phyloP scores from a whole-genome alignment of 2,888 invertebrate species.

The Erpobdella octoculata region DNA sequence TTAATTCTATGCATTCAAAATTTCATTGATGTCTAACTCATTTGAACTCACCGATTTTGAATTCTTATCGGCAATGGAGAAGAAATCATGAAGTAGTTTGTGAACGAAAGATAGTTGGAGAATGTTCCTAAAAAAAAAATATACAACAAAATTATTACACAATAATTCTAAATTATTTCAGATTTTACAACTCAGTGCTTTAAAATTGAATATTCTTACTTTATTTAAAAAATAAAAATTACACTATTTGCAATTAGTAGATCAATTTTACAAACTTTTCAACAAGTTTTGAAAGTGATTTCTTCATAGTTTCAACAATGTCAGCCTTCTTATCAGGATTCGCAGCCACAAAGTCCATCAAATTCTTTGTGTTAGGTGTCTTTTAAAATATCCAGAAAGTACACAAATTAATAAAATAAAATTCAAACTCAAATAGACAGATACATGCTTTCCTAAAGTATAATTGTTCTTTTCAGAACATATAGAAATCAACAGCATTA shows the following conservation, averaged over 20 bases:
- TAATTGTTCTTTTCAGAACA: no score
- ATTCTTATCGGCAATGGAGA: neutral
- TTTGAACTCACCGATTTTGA: constrained; percentile 5
- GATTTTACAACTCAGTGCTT: no score
- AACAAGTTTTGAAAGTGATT: neutral
- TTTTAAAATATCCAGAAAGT: neutral
- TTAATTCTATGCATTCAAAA: neutral
- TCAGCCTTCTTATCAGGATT: constrained; percentile 7
- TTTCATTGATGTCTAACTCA: neutral
- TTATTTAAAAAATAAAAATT: neutral
- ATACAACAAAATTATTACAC: neutral
- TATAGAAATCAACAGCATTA: no score
- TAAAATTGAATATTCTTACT: neutral
- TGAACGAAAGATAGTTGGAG: constrained; percentile 18
- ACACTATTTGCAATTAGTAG: no score
- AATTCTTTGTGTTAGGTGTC: neutral
- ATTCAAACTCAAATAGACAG: neutral
- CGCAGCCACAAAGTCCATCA: constrained; percentile 5
- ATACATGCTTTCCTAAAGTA: neutral
- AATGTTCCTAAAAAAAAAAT: constrained; percentile 16
- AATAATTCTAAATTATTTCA: neutral
- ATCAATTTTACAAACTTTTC: constrained; percentile 17
- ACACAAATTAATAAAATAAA: neutral
- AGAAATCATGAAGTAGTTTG: constrained; percentile 18
- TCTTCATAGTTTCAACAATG: constrained; percentile 9